Evolutionary conservation across 2,113 vertebrate genomes (phyloP).

Genomic region (Strix aluco): DNA sequence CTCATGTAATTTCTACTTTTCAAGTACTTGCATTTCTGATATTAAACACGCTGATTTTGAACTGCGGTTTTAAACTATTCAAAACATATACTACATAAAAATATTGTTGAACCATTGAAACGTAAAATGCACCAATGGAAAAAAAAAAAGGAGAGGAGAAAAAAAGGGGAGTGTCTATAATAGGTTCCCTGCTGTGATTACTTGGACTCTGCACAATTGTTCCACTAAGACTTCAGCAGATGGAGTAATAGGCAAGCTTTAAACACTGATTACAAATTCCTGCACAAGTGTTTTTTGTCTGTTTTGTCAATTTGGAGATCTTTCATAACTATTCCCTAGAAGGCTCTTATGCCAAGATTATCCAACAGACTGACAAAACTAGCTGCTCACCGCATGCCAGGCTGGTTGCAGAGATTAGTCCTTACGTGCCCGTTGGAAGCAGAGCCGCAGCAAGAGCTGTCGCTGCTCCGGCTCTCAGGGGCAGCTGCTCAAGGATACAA

Average conservation of each 20-base stretch:
- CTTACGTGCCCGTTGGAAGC: rapidly evolving
- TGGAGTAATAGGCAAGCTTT: background rate
- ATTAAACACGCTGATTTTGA: background rate
- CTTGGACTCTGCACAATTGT: background rate
- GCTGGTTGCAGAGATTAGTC: background rate
- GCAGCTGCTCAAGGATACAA: background rate
- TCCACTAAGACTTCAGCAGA: conserved; percentile 2
- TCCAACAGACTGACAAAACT: background rate
- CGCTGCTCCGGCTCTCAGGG: rapidly evolving
- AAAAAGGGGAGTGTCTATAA: background rate
- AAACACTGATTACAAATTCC: background rate
- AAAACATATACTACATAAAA: background rate
- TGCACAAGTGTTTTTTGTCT: background rate
- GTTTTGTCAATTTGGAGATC: background rate
- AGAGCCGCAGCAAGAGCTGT: background rate
- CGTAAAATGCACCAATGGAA: background rate
- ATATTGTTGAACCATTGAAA: background rate
- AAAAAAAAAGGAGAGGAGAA: no score
- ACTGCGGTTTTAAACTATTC: background rate
- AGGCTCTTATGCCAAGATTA: background rate
- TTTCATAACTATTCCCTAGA: background rate
- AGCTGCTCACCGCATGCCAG: background rate
- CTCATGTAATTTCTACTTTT: background rate
- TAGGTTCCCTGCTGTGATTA: background rate
- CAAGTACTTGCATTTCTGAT: background rate